Evolutionary conservation across 2,888 invertebrate genomes (phyloP).

Genomic region (Archips xylosteana): DNA sequence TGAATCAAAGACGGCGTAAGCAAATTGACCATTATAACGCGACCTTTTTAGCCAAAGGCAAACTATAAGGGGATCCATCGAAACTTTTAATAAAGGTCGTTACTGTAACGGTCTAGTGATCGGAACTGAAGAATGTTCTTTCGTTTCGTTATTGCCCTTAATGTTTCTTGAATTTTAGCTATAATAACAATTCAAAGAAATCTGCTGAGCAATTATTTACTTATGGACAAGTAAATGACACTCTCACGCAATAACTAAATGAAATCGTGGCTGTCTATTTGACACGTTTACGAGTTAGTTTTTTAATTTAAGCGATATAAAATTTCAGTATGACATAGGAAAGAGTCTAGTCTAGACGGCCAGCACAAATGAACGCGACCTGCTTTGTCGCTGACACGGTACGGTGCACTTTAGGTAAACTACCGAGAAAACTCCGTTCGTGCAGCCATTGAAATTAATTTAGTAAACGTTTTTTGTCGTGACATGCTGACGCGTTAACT

Average conservation of each 20-base stretch:
- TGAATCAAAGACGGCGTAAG: neutral
- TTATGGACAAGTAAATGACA: neutral
- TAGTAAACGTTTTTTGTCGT: too few species aligned
- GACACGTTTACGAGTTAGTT: neutral
- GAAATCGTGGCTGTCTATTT: neutral
- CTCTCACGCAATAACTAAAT: neutral
- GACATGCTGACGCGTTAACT: too few species aligned
- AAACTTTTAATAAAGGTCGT: neutral
- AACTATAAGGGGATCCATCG: neutral
- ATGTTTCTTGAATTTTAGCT: neutral
- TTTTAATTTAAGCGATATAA: too few species aligned
- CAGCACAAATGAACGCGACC: too few species aligned
- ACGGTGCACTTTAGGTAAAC: too few species aligned
- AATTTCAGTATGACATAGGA: too few species aligned
- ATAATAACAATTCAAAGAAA: neutral
- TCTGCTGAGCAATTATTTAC: neutral
- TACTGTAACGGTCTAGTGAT: neutral
- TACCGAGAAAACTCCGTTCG: too few species aligned
- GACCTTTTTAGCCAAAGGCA: conserved; percentile 1
- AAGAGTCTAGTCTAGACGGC: too few species aligned
- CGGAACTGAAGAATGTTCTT: neutral
- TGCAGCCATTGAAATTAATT: too few species aligned
- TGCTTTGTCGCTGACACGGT: too few species aligned
- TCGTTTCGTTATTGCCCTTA: too few species aligned
- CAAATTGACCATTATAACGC: neutral